A percentile compares a stretch with the other conserved stretches of the same genome.
Conservation (phyloP, 2,113 vertebrate species). For the Castor canadensis region DNA sequence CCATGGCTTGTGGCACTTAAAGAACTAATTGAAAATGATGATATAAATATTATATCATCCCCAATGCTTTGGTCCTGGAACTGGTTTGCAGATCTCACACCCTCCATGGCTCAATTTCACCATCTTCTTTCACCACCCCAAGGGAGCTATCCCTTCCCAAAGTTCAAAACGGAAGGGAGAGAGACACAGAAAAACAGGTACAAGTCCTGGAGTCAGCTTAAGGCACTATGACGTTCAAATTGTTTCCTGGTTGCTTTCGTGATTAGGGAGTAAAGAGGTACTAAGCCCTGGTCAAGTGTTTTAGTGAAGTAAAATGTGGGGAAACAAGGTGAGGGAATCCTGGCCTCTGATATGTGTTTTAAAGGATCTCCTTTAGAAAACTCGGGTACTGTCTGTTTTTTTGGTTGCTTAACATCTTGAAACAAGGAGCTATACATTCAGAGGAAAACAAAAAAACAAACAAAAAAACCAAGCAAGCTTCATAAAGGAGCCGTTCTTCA, state of each 20-base stretch:
- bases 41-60: conserved; percentile 50
- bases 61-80: background rate
- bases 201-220: background rate
- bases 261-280: background rate
- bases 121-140: background rate
- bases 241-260: conserved; percentile 29
- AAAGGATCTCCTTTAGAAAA: background rate
- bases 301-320: background rate
- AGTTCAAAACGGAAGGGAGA: conserved; percentile 3
- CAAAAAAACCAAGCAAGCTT: background rate
- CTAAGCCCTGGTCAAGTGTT: background rate
- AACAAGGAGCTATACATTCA: background rate
- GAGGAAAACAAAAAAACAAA: background rate
- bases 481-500: background rate
- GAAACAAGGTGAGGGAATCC: background rate
- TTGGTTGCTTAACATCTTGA: background rate
- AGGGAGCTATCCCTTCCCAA: conserved; percentile 51
- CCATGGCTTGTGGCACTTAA: background rate
- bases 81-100: background rate
- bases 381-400: background rate
- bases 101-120: background rate
- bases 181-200: background rate
- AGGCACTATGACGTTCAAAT: background rate
- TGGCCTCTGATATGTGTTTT: background rate
- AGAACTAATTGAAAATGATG: conserved; percentile 46